Conservation (phyloP, 1,140 invertebrate species). For the Papilio machaon region DNA sequence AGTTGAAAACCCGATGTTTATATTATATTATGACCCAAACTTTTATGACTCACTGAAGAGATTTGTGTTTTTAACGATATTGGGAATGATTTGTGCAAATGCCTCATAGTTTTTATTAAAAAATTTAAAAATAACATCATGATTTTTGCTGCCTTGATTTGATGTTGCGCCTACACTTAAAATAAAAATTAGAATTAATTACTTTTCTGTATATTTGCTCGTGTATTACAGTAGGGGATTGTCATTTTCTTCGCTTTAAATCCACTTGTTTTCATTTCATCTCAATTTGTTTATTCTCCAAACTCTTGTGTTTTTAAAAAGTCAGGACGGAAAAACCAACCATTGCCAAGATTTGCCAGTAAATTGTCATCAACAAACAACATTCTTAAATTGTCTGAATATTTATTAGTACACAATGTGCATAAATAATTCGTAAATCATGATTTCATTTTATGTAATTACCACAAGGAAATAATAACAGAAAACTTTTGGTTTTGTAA, state of each 20-base stretch:
- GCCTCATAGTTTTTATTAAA: background rate
- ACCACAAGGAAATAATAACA: background rate
- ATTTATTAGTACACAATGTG: background rate
- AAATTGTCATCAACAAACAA: slow-evolving; percentile 26
- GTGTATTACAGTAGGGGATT: background rate
- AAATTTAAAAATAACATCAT: background rate
- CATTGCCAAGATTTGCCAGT: slow-evolving; percentile 7
- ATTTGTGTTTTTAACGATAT: slow-evolving; percentile 1
- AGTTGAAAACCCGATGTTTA: background rate
- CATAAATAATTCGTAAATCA: background rate
- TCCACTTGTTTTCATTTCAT: background rate
- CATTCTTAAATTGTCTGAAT: slow-evolving; percentile 1
- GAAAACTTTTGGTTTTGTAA: no score
- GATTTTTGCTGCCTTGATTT: background rate
- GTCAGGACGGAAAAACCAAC: background rate
- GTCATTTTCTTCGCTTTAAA: background rate
- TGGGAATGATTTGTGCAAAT: background rate
- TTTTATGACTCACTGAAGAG: background rate
- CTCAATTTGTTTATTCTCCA: background rate
- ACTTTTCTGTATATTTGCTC: background rate
- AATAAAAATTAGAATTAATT: background rate
- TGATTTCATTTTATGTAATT: background rate
- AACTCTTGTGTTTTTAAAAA: background rate
- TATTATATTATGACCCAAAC: background rate
- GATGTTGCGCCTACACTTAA: background rate